Conservation (phyloP, 1,140 invertebrate species). For the Stratiolaelaps scimitus region DNA sequence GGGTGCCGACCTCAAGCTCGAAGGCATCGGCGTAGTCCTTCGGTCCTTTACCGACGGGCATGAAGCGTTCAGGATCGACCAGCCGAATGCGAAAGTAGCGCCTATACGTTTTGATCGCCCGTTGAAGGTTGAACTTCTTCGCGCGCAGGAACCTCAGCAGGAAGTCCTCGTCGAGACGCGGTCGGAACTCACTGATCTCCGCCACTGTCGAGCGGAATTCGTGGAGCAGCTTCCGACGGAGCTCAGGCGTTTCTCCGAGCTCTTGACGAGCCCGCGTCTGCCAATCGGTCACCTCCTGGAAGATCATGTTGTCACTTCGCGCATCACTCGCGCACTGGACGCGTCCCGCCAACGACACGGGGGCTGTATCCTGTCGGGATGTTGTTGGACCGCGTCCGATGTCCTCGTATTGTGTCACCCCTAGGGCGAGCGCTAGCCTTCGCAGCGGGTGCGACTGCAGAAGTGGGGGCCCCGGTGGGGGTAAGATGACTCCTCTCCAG, state of each 20-base stretch:
- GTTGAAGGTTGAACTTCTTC: conserved; percentile 23
- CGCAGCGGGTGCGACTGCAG: too few species aligned
- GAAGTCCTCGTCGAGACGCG: conserved; percentile 15
- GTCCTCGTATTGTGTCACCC: too few species aligned
- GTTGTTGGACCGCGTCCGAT: too few species aligned
- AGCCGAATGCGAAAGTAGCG: conserved; percentile 20
- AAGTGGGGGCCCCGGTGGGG: too few species aligned
- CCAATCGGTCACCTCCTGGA: conserved; percentile 6
- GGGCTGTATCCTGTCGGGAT: too few species aligned
- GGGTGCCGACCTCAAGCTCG: conserved; percentile 8
- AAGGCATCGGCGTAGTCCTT: conserved; percentile 17
- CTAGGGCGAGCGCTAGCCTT: too few species aligned
- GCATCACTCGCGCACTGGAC: too few species aligned
- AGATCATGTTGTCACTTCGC: neutral
- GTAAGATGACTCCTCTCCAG: too few species aligned
- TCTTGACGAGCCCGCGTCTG: conserved; percentile 5
- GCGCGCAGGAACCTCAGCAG: conserved; percentile 17
- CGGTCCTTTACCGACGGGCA: conserved; percentile 17
- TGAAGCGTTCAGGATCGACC: conserved; percentile 24
- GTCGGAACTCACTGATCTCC: conserved; percentile 18
- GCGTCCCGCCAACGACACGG: too few species aligned
- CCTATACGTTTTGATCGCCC: conserved; percentile 3
- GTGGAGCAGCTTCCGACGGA: neutral
- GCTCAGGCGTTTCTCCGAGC: conserved; percentile 17
- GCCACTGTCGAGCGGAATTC: neutral